These are phyloP conservation scores for Anthopleura xanthogrammica DNA, from an alignment of 92 coral and sea anemone genomes.

Conservation along the genomic window DNA sequence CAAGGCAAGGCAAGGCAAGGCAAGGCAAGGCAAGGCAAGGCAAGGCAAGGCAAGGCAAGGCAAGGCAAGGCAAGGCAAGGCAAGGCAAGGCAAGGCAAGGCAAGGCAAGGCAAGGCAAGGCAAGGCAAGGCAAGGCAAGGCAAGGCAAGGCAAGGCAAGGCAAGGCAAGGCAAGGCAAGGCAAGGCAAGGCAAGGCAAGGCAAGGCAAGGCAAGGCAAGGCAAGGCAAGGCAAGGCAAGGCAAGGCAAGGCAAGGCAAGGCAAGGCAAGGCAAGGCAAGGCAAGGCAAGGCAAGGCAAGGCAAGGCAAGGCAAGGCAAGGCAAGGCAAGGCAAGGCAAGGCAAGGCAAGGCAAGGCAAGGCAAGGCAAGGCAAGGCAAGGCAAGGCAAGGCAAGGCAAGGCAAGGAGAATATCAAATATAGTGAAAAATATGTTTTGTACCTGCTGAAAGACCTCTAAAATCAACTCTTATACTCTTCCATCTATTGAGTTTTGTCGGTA, in stretches of 20 bases:
- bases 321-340: not conserved
- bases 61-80: not conserved
- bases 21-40: not conserved
- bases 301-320: not conserved
- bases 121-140: not conserved
- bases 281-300: not conserved
- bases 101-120: not conserved
- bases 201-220: not conserved
- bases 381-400: not conserved
- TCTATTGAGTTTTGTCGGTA: not conserved
- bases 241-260: not conserved
- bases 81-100: not conserved
- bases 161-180: not conserved
- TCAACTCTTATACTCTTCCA: constrained; percentile 21
- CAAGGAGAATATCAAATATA: not conserved
- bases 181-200: not conserved
- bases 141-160: not conserved
- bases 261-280: not conserved
- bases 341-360: not conserved
- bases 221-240: not conserved
- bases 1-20: not conserved
- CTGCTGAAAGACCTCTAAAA: constrained; percentile 11
- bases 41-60: not conserved
- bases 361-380: not conserved
- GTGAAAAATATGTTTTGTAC: not conserved